Conservation (phyloP, 2,797 vertebrate genomes). For the Enteromius treurensis region DNA sequence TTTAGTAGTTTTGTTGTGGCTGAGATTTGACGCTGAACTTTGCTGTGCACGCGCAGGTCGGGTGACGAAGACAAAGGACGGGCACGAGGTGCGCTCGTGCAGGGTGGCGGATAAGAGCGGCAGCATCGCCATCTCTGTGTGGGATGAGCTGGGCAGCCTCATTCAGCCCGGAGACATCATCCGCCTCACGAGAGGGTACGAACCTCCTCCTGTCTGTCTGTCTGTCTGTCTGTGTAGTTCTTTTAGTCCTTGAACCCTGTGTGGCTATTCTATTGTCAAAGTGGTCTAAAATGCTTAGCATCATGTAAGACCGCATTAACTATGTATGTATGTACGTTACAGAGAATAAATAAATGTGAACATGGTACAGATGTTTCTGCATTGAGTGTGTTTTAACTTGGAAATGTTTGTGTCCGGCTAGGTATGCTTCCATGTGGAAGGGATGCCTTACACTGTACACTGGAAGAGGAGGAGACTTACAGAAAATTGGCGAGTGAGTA, state of each 20-base stretch:
- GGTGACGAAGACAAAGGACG: conserved; percentile 98
- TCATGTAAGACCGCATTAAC: neutral
- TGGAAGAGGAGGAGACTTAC: conserved; percentile 94
- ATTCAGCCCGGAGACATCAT: conserved; percentile 97
- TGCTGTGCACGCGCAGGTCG: conserved; percentile 77
- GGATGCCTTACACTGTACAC: conserved; percentile 96
- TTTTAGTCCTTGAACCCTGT: neutral
- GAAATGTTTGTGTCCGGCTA: conserved; percentile 61
- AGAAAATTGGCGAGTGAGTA: conserved; percentile 99
- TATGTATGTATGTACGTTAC: no score
- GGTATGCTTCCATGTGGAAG: conserved; percentile 98
- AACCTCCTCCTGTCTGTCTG: neutral
- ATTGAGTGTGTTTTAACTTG: neutral
- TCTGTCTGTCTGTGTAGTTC: neutral
- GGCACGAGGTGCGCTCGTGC: conserved; percentile 96
- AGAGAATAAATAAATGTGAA: no score
- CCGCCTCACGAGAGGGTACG: conserved; percentile 95
- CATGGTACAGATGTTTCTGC: neutral
- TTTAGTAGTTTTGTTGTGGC: conserved; percentile 13
- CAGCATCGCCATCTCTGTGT: conserved; percentile 97
- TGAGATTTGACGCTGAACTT: conserved; percentile 24
- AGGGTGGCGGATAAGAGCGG: conserved; percentile 98
- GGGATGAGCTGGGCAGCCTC: conserved; percentile 95
- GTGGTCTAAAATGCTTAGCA: neutral
- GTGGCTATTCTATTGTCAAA: neutral